Evolutionary conservation across 2,797 vertebrate species (phyloP).

Genomic region (Mormyrops attenuatus): DNA sequence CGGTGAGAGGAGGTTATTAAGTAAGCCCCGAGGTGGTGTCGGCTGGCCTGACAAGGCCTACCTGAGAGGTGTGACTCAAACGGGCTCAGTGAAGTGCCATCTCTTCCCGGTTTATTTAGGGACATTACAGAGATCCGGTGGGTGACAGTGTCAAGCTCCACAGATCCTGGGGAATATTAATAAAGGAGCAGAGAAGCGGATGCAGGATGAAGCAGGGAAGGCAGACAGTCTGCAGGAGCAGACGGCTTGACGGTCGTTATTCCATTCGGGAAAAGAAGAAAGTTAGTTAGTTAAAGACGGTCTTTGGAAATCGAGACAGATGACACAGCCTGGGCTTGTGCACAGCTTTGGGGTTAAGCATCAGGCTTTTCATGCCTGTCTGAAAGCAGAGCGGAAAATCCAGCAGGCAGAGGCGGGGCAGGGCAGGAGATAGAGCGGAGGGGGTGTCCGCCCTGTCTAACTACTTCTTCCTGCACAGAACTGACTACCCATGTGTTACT

Average conservation of each 20-base stretch:
- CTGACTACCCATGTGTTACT: not conserved
- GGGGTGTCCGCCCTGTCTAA: not conserved
- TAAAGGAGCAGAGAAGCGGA: not conserved
- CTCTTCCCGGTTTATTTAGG: not conserved
- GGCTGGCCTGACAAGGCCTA: not conserved
- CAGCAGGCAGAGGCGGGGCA: not conserved
- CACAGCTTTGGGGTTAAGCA: not conserved
- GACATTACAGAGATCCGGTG: slow-evolving; percentile 36
- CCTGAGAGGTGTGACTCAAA: slow-evolving; percentile 1
- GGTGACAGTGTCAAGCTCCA: slow-evolving; percentile 24
- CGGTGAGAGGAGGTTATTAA: not conserved
- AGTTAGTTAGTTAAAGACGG: not conserved
- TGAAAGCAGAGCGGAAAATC: not conserved
- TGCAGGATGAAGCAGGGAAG: not conserved
- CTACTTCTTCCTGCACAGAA: not conserved
- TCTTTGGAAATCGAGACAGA: not conserved
- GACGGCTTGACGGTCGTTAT: not conserved
- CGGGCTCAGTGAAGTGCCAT: not conserved
- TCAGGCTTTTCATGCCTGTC: not conserved
- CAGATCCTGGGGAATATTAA: slow-evolving; percentile 11
- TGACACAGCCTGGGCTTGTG: not conserved
- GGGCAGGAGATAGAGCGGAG: not conserved
- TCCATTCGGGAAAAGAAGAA: slow-evolving; percentile 12
- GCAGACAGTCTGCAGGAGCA: not conserved
- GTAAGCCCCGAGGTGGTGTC: not conserved